phyloP scores from a whole-genome alignment of 2,797 vertebrate genomes.

The Trichosurus vulpecula region DNA sequence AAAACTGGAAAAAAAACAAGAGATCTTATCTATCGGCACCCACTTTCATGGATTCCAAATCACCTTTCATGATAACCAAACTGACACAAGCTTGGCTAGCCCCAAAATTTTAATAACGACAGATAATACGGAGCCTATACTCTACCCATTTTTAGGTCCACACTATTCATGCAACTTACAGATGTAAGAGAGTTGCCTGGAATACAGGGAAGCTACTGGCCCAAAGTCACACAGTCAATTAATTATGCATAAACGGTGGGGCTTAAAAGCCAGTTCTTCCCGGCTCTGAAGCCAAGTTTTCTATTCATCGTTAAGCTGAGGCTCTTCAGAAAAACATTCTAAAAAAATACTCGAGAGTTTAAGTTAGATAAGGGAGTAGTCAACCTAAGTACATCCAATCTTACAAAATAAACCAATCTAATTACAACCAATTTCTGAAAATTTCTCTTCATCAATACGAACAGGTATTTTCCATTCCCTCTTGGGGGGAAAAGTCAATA shows the following conservation, averaged over 20 bases:
- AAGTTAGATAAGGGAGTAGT: conserved; percentile 2
- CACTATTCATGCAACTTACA: background rate
- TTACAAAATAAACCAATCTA: conserved; percentile 52
- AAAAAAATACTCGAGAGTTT: conserved; percentile 71
- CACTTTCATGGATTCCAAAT: background rate
- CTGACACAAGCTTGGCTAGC: too few relatives aligned
- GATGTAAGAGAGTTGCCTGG: conserved; percentile 58
- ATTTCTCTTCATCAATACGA: conserved; percentile 50
- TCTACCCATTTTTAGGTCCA: conserved; percentile 20
- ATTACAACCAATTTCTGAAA: conserved; percentile 20
- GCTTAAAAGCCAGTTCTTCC: too few relatives aligned
- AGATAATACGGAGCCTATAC: too few relatives aligned
- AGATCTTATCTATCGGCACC: background rate
- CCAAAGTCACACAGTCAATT: too few relatives aligned
- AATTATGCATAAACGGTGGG: too few relatives aligned
- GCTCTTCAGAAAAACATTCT: conserved; percentile 32
- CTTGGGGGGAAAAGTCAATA: conserved; percentile 28
- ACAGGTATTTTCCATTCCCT: conserved; percentile 60
- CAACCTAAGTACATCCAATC: conserved; percentile 26
- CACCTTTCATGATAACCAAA: too few relatives aligned
- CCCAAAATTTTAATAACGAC: too few relatives aligned
- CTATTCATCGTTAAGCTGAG: background rate
- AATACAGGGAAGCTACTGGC: background rate
- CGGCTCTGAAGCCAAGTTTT: background rate
- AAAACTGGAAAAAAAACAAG: conserved; percentile 7